Conservation (phyloP, 1,140 invertebrate species). For the Lepidurus arcticus region DNA sequence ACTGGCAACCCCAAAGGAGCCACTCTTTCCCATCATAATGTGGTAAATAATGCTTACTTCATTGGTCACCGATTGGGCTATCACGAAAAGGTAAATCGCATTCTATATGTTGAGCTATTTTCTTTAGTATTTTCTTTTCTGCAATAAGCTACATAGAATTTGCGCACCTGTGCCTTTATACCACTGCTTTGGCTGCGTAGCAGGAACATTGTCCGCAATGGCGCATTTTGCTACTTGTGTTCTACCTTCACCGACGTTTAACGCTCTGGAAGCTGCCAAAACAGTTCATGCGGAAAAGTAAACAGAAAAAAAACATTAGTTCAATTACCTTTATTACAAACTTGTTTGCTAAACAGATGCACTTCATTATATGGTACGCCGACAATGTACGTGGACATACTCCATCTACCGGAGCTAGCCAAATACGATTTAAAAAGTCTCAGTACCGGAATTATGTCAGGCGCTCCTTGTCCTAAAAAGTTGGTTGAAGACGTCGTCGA, state of each 20-base stretch:
- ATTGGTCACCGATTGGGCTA: constrained; percentile 56
- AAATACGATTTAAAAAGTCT: constrained; percentile 45
- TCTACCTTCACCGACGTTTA: constrained; percentile 61
- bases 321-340: neutral
- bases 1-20: constrained; percentile 85
- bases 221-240: constrained; percentile 64
- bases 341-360: constrained; percentile 52
- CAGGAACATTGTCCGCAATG: constrained; percentile 57
- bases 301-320: constrained; percentile 35
- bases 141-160: constrained; percentile 45
- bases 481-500: constrained; percentile 59
- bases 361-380: constrained; percentile 82
- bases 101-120: neutral
- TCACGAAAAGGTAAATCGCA: constrained; percentile 44
- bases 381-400: constrained; percentile 90
- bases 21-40: constrained; percentile 68
- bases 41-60: constrained; percentile 79
- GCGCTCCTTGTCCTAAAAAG: constrained; percentile 65
- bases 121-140: constrained; percentile 31
- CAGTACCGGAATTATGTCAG: constrained; percentile 62
- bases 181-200: constrained; percentile 78
- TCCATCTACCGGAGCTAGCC: constrained; percentile 48
- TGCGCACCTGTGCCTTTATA: constrained; percentile 85
- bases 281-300: constrained; percentile 65
- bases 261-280: constrained; percentile 59